phyloP scores from a whole-genome alignment of 2,888 invertebrate species.

The Drosophila parthenogenetica region DNA sequence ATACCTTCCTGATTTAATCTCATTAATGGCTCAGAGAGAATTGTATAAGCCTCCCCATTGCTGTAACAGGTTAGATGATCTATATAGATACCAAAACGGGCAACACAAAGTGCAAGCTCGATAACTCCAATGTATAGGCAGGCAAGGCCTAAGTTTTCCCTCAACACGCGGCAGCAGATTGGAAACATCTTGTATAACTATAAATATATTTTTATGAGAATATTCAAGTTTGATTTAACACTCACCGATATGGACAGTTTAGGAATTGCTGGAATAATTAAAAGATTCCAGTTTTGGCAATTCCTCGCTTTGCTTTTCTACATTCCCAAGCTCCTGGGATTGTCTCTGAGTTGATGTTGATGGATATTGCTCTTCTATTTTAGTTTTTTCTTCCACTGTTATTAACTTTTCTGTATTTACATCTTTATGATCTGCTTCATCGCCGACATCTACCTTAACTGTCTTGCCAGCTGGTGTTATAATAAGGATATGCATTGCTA shows the following conservation, averaged over 20 bases:
- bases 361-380: conserved; percentile 8
- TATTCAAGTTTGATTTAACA: too few relatives aligned
- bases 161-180: background rate
- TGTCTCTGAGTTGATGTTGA: background rate
- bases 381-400: background rate
- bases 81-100: conserved; percentile 5
- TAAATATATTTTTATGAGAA: background rate
- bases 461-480: conserved; percentile 61
- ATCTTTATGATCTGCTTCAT: conserved; percentile 28
- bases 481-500: conserved; percentile 59
- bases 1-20: background rate
- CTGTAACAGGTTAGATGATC: background rate
- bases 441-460: conserved; percentile 48
- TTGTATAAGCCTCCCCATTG: background rate
- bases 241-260: background rate
- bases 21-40: background rate
- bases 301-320: background rate
- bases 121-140: conserved; percentile 19
- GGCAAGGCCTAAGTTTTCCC: background rate
- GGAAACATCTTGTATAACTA: conserved; percentile 3
- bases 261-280: background rate
- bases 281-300: background rate
- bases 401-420: background rate
- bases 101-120: conserved; percentile 11
- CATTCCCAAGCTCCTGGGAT: background rate